Evolutionary conservation across 2,113 vertebrate genomes (phyloP), one percentile per base, ranked within the genome.

Genomic region (Sphyrna mokarran): DNA sequence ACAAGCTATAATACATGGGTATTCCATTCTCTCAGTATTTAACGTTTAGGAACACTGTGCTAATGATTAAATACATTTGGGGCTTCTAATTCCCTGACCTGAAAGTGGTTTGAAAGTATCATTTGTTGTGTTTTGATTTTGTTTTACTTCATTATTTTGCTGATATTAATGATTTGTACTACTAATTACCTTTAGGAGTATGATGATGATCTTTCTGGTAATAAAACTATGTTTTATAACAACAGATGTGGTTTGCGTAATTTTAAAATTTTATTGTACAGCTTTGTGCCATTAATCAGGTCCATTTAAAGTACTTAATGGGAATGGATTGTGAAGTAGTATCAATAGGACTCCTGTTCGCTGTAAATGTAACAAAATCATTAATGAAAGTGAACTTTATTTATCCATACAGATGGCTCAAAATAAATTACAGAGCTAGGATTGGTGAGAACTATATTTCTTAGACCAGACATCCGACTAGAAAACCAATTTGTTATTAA

Each of bases 171-270:
- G 94, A 95, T 95, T 95, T 87, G 96, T 94, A 23, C 10, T 95
- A 80, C 96, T 97, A 97, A 96, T 96, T 97, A 96, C 48, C 96
- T 96, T 1, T 96, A 43, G 83, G 29, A 40, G 97, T 96, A 58
- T 85, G 96, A 48, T 85, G 96, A 48, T 96, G 95, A 33, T 95
- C 94, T 95, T 54, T 69, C 37, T 96, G 86, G 40, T 95, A 96
- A 66, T 13, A 14, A 68, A 96, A 66, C 95, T 80, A 29, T 94
- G 91, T 61, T 96, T 22, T 54, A 96, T 94, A 96, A 96, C 96
- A 96, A 95, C 95, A 96, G 96, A 68, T 37, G 18, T 6, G 86
- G 8, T 86, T 1, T 18, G 23, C 29, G 68, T 96, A 91, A 95
- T 96, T 33, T 97, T 95, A 29, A 96, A 95, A 23, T 96, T 87